Evolutionary conservation across 2,797 vertebrate genomes (phyloP).

Genomic region (Agapornis canus): DNA sequence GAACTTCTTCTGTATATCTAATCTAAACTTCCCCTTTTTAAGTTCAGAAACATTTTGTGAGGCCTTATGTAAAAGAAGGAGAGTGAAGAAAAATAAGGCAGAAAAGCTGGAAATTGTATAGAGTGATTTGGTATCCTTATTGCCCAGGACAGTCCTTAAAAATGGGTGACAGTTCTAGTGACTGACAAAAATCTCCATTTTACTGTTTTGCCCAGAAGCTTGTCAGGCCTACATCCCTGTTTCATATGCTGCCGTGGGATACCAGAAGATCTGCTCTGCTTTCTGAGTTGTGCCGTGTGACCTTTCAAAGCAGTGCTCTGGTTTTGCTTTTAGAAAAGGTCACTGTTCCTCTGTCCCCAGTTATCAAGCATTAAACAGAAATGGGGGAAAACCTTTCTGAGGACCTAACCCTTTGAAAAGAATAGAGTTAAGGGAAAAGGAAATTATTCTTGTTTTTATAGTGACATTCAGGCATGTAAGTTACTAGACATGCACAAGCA

Average conservation of each 20-base stretch:
- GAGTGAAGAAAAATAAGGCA: background rate
- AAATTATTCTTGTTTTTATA: background rate
- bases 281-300: background rate
- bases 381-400: background rate
- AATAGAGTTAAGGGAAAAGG: background rate
- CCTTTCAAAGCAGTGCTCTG: slow-evolving; percentile 20
- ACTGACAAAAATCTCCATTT: rapidly evolving
- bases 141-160: background rate
- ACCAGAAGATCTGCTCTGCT: background rate
- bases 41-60: background rate
- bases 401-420: background rate
- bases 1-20: background rate
- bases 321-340: slow-evolving; percentile 21
- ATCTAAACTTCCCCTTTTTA: background rate
- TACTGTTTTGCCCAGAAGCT: background rate
- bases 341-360: background rate
- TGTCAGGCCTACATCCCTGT: background rate
- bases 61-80: background rate
- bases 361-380: background rate
- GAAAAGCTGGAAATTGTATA: background rate
- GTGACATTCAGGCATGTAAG: background rate
- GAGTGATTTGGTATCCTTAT: background rate
- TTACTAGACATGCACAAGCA: background rate
- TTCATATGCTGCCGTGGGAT: background rate
- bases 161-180: background rate